A percentile compares a stretch with the other conserved stretches of the same genome.
These are phyloP conservation scores for Cherax quadricarinatus DNA, from an alignment of 1,140 invertebrate genomes.

Conservation along the genomic window DNA sequence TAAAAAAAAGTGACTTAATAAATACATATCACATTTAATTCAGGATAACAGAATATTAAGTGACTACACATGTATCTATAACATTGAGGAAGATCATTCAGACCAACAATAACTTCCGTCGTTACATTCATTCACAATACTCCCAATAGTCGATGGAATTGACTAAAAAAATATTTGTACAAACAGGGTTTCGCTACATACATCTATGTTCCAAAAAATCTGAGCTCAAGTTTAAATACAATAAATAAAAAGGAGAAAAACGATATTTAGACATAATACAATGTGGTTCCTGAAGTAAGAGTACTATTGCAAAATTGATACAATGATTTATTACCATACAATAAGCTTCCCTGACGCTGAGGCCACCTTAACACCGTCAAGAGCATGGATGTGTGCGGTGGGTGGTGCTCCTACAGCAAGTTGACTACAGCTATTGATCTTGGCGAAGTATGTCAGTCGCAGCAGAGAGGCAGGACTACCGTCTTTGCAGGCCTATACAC, in stretches of 20 bases:
- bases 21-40: conserved; percentile 72
- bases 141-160: conserved; percentile 12
- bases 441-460: background rate
- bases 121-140: background rate
- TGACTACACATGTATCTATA: conserved; percentile 54
- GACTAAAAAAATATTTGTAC: background rate
- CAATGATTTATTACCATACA: background rate
- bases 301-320: conserved; percentile 16
- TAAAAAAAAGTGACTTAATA: conserved; percentile 69
- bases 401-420: background rate
- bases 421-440: background rate
- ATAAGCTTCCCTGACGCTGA: background rate
- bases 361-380: background rate
- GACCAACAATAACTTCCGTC: conserved; percentile 30
- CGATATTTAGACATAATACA: background rate
- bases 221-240: conserved; percentile 16
- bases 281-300: conserved; percentile 5
- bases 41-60: conserved; percentile 60
- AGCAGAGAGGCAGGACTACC: background rate
- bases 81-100: conserved; percentile 56
- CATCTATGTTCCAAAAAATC: conserved; percentile 2
- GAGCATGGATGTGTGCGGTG: background rate
- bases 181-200: background rate
- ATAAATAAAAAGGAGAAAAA: background rate
- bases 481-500: background rate